Evolutionary conservation across 2,888 invertebrate species (phyloP).

Genomic region (Flexamia atlantica): DNA sequence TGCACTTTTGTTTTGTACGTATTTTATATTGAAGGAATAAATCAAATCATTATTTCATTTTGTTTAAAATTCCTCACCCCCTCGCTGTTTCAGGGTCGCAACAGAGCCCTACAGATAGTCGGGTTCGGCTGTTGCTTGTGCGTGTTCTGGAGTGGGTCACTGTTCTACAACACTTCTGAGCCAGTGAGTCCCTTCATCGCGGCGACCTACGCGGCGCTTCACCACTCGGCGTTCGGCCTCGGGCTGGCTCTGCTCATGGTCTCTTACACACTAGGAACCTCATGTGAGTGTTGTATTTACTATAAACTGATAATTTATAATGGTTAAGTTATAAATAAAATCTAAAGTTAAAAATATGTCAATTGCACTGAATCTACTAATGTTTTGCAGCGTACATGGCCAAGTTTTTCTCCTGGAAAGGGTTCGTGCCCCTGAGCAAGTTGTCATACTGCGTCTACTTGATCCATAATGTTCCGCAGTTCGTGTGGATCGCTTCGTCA

Average conservation of each 20-base stretch:
- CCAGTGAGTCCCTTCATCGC: constrained; percentile 77
- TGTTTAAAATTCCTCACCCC: too few relatives aligned
- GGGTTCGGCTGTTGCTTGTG: constrained; percentile 75
- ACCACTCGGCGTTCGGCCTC: constrained; percentile 78
- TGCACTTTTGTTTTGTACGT: too few relatives aligned
- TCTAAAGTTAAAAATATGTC: too few relatives aligned
- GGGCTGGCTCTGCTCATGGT: constrained; percentile 76
- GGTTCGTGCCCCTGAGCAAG: constrained; percentile 79
- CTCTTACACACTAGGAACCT: constrained; percentile 77
- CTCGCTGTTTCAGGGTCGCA: constrained; percentile 75
- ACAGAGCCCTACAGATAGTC: constrained; percentile 74
- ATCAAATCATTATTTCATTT: too few relatives aligned
- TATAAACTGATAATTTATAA: too few relatives aligned
- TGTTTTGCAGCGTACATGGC: constrained; percentile 54
- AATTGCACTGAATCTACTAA: too few relatives aligned
- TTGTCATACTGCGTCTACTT: constrained; percentile 80
- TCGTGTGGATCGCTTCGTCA: constrained; percentile 76
- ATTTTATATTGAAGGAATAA: too few relatives aligned
- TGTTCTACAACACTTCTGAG: constrained; percentile 76
- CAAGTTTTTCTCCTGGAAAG: constrained; percentile 74
- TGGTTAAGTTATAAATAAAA: too few relatives aligned
- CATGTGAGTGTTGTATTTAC: too few relatives aligned
- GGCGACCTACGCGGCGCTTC: constrained; percentile 78
- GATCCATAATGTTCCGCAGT: constrained; percentile 77
- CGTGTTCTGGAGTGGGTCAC: constrained; percentile 76